Conservation (phyloP, 2,888 invertebrate genomes). For the Urechis unicinctus region DNA sequence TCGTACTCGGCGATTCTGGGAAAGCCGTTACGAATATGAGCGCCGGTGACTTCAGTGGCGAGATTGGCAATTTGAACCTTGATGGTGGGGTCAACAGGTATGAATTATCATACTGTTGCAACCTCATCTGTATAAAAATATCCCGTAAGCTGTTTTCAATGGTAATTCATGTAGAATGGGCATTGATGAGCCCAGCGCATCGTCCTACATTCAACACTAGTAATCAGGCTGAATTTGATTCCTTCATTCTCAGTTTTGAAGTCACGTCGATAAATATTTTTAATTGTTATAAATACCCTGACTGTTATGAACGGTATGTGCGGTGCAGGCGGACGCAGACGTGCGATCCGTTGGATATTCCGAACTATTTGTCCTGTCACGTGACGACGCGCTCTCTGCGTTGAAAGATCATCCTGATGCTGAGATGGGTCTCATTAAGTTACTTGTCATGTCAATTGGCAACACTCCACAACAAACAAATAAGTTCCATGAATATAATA, state of each 20-base stretch:
- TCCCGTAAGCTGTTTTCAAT: no score
- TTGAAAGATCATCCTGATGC: slow-evolving; percentile 98
- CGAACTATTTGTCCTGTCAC: slow-evolving; percentile 84
- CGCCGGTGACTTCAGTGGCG: slow-evolving; percentile 95
- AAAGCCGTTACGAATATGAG: slow-evolving; percentile 91
- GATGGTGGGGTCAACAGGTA: slow-evolving; percentile 86
- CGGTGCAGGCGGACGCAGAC: slow-evolving; percentile 76
- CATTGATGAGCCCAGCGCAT: no score
- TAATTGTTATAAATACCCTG: no score
- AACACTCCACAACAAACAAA: not conserved
- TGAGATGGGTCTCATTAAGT: slow-evolving; percentile 55
- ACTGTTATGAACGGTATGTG: no score
- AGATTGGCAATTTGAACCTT: slow-evolving; percentile 91
- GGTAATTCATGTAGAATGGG: no score
- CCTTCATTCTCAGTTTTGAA: no score
- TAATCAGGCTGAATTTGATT: no score
- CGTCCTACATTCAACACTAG: no score
- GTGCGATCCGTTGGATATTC: slow-evolving; percentile 93
- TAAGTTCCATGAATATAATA: not conserved
- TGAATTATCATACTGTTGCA: no score
- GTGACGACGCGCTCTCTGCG: slow-evolving; percentile 87
- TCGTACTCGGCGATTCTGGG: slow-evolving; percentile 84
- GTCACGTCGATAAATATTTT: no score
- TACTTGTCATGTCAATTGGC: not conserved
- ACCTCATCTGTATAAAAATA: not conserved